Evolutionary conservation across 2,797 vertebrate genomes (phyloP).

Genomic region (Apogon talboti): DNA sequence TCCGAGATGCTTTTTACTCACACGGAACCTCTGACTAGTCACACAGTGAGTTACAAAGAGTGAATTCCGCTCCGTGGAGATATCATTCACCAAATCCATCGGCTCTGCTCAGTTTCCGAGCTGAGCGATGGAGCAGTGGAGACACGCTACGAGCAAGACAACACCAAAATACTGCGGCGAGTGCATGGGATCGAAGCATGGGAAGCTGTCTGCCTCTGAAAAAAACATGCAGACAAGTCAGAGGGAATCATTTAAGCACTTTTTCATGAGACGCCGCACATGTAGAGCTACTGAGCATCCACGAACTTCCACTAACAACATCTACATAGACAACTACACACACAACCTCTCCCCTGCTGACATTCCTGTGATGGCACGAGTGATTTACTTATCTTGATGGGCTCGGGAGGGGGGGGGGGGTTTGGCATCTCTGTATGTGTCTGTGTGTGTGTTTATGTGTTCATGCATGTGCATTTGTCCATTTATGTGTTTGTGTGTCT

Average conservation of each 20-base stretch:
- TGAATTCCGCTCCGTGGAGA: constrained; percentile 16
- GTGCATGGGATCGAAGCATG: constrained; percentile 17
- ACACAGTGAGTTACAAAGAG: constrained; percentile 1
- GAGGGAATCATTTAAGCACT: constrained; percentile 30
- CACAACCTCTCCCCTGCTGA: constrained; percentile 48
- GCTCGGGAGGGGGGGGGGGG: constrained; percentile 11
- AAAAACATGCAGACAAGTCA: constrained; percentile 38
- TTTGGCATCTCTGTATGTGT: constrained; percentile 44
- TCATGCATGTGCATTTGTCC: constrained; percentile 37
- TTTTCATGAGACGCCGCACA: constrained; percentile 55
- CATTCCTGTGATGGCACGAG: constrained; percentile 51
- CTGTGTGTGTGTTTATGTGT: constrained; percentile 21
- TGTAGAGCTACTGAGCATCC: constrained; percentile 26
- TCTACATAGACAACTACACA: no score
- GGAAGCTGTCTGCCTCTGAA: constrained; percentile 38
- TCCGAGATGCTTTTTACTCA: constrained; percentile 26
- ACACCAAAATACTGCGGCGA: constrained; percentile 33
- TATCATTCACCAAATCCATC: constrained; percentile 20
- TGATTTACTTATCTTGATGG: constrained; percentile 65
- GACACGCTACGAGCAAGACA: constrained; percentile 12
- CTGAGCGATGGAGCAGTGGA: constrained; percentile 18
- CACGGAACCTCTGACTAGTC: constrained; percentile 16
- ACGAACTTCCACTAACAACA: constrained; percentile 16
- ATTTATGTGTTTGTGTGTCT: constrained; percentile 34
- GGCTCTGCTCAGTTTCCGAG: constrained; percentile 22